A percentile compares a stretch with the other conserved stretches of the same genome.
phyloP scores from a whole-genome alignment of 2,113 vertebrate species.

The Egretta garzetta region DNA sequence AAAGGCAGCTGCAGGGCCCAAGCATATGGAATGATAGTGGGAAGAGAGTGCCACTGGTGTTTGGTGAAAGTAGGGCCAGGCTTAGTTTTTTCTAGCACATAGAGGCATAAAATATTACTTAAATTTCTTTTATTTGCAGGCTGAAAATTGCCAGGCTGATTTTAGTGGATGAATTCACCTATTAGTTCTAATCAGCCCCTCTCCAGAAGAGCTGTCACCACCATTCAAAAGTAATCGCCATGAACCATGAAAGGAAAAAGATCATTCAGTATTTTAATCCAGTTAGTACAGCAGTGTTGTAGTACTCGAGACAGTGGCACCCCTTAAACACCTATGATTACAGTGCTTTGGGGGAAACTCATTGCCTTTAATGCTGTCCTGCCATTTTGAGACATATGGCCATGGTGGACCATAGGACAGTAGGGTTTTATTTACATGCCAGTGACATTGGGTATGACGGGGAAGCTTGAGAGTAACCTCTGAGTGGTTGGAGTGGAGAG shows the following conservation, averaged over 20 bases:
- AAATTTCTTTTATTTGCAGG: not conserved
- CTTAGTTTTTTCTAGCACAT: not conserved
- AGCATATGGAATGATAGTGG: accelerated
- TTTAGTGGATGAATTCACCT: not conserved
- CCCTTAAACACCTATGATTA: not conserved
- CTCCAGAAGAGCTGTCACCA: not conserved
- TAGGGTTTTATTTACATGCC: not conserved
- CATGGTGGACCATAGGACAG: not conserved
- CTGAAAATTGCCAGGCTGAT: not conserved
- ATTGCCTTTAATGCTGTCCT: not conserved
- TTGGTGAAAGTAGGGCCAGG: not conserved
- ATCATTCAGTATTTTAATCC: not conserved
- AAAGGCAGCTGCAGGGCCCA: not conserved
- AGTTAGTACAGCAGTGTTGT: not conserved
- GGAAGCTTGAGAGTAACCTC: not conserved
- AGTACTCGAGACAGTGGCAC: not conserved
- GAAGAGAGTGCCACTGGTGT: not conserved
- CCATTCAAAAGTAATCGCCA: not conserved
- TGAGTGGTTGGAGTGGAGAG: not conserved
- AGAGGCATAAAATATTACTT: not conserved
- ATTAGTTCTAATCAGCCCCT: not conserved
- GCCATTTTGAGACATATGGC: not conserved
- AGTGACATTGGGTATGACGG: not conserved
- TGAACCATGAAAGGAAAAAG: not conserved
- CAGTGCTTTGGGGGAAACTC: not conserved